These are phyloP conservation scores for Galerucella calmariensis DNA, from an alignment of 2,888 invertebrate species.

Conservation along the genomic window DNA sequence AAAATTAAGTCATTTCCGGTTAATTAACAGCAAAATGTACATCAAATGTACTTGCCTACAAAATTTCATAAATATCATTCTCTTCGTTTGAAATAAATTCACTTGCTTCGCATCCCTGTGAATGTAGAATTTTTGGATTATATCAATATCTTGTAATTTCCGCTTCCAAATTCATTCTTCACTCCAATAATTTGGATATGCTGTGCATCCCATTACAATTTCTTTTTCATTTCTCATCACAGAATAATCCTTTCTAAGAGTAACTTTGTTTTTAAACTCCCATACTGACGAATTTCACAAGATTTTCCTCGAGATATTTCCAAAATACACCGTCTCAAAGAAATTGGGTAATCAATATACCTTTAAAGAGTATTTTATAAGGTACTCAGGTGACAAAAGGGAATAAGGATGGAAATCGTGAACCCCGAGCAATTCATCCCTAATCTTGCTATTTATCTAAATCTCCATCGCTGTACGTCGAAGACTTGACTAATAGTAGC, in stretches of 20 bases:
- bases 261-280: not conserved
- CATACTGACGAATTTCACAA: not conserved
- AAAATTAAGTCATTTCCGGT: too few species aligned
- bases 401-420: conserved; percentile 29
- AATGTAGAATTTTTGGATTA: too few species aligned
- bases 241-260: not conserved
- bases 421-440: conserved; percentile 27
- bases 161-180: too few species aligned
- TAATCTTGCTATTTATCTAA: conserved; percentile 35
- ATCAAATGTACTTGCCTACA: too few species aligned
- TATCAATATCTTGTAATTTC: too few species aligned
- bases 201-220: not conserved
- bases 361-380: conserved; percentile 31
- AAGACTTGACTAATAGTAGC: conserved; percentile 33
- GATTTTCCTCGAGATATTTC: not conserved
- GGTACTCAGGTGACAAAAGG: conserved; percentile 31
- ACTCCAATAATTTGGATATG: not conserved
- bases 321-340: conserved; percentile 17
- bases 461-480: conserved; percentile 25
- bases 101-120: too few species aligned
- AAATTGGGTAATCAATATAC: conserved; percentile 33
- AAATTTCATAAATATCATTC: too few species aligned
- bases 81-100: too few species aligned
- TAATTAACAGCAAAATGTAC: too few species aligned
- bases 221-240: not conserved